A percentile compares a stretch with the other conserved stretches of the same genome.
These are phyloP conservation scores for Dolichomitus sp. DNA, from an alignment of 2,888 invertebrate genomes.

Conservation along the genomic window DNA sequence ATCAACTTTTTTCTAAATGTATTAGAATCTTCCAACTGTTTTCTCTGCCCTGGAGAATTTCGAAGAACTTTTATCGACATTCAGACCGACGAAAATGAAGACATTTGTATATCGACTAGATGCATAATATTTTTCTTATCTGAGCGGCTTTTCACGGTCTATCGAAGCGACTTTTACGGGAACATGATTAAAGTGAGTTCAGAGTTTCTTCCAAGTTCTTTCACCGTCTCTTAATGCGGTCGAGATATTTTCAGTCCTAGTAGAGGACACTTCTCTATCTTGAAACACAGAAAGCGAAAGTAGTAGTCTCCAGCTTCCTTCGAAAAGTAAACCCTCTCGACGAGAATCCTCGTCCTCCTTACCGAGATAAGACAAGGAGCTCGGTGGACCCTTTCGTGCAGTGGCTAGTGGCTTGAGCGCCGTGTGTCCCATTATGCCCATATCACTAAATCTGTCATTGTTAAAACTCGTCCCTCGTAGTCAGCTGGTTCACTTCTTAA, in stretches of 20 bases:
- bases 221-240: constrained; percentile 61
- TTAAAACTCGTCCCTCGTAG: constrained; percentile 69
- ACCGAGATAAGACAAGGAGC: constrained; percentile 38
- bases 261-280: constrained; percentile 41
- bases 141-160: constrained; percentile 39
- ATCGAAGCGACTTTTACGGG: constrained; percentile 15
- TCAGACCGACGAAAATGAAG: constrained; percentile 63
- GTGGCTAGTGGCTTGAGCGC: constrained; percentile 54
- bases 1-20: no score
- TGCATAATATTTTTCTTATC: constrained; percentile 47
- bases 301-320: constrained; percentile 38
- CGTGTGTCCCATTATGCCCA: constrained; percentile 68
- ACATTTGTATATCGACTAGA: constrained; percentile 63
- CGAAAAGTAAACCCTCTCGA: constrained; percentile 53
- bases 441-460: constrained; percentile 76
- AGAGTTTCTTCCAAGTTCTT: constrained; percentile 46
- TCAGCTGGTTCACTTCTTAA: constrained; percentile 63
- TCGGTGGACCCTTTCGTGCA: constrained; percentile 48
- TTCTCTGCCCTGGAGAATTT: background rate
- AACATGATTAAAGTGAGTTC: constrained; percentile 41
- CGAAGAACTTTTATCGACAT: constrained; percentile 32
- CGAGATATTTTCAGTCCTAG: constrained; percentile 6
- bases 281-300: constrained; percentile 35
- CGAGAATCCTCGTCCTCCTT: constrained; percentile 27
- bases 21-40: no score